These are phyloP conservation scores for Perccottus glenii DNA, from an alignment of 2,113 vertebrate genomes.

Conservation along the genomic window DNA sequence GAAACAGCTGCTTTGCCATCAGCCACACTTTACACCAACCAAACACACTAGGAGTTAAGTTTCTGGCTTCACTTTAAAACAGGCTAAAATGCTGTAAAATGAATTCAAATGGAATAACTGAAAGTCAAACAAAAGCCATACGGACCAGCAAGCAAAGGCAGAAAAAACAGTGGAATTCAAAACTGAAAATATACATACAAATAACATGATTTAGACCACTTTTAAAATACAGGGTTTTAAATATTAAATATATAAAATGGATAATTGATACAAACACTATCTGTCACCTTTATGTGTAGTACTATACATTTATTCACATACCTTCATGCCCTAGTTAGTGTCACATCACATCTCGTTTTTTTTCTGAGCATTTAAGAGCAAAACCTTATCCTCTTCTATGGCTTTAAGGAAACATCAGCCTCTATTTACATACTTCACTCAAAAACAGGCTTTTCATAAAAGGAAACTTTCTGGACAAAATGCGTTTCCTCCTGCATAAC, in stretches of 20 bases:
- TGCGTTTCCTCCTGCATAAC: neutral
- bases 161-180: no score
- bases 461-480: neutral
- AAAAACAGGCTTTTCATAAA: slow-evolving; percentile 4
- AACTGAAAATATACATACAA: no score
- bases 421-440: slow-evolving; percentile 9
- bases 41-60: neutral
- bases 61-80: slow-evolving; percentile 7
- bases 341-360: slow-evolving; percentile 30
- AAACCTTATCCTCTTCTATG: slow-evolving; percentile 5
- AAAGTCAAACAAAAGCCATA: no score
- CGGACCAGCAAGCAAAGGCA: no score
- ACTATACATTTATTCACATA: slow-evolving; percentile 29
- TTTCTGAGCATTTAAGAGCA: slow-evolving; percentile 44
- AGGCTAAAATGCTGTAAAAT: no score
- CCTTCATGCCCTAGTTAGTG: slow-evolving; percentile 51
- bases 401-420: neutral
- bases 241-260: no score
- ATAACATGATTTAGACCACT: no score
- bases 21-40: slow-evolving; percentile 56
- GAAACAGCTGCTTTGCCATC: slow-evolving; percentile 72
- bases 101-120: no score
- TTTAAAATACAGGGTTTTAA: no score
- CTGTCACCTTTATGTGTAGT: no score
- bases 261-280: no score